phyloP scores from a whole-genome alignment of 2,888 invertebrate genomes.

The Erannis defoliaria region DNA sequence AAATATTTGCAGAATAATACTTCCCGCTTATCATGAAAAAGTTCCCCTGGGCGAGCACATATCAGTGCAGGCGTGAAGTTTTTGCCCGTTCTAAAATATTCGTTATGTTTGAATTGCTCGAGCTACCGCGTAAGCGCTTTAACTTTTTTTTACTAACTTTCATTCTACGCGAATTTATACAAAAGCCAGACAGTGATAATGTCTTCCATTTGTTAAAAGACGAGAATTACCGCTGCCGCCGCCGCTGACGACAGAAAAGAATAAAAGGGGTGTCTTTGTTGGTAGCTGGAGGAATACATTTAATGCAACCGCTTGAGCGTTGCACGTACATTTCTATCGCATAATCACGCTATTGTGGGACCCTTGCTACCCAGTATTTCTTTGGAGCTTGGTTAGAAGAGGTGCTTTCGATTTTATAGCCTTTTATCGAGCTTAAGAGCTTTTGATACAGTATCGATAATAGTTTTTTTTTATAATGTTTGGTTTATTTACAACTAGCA shows the following conservation, averaged over 20 bases:
- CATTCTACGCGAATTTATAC: constrained; percentile 80
- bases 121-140: constrained; percentile 71
- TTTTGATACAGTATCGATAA: constrained; percentile 39
- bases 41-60: constrained; percentile 52
- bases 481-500: neutral
- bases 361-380: constrained; percentile 55
- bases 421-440: constrained; percentile 46
- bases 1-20: constrained; percentile 49
- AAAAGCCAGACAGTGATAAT: constrained; percentile 81
- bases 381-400: constrained; percentile 48
- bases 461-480: constrained; percentile 22
- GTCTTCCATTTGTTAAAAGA: constrained; percentile 83
- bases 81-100: constrained; percentile 65
- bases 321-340: constrained; percentile 62
- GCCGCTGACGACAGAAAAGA: constrained; percentile 75
- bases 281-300: constrained; percentile 73
- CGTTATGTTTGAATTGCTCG: constrained; percentile 71
- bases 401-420: constrained; percentile 52
- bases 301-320: constrained; percentile 67
- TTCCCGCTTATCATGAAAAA: constrained; percentile 54
- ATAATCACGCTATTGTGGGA: constrained; percentile 67
- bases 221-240: constrained; percentile 75
- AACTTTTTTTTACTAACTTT: constrained; percentile 74
- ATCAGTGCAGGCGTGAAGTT: constrained; percentile 55
- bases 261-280: constrained; percentile 78